A percentile compares a stretch with the other conserved stretches of the same genome.
Conservation (phyloP, 2,888 invertebrate species). For the Pollenia griseotomentosa region DNA sequence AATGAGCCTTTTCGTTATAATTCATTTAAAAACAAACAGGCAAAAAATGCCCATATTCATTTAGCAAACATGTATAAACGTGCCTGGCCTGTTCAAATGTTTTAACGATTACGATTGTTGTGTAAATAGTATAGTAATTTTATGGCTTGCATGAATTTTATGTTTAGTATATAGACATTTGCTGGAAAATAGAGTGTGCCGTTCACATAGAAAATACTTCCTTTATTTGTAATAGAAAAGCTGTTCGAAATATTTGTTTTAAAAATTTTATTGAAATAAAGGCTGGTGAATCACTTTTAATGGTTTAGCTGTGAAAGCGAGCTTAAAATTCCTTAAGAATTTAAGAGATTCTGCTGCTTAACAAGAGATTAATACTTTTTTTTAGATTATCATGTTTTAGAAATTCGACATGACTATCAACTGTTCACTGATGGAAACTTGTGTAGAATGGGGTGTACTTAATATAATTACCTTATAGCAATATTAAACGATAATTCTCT, state of each 20-base stretch:
- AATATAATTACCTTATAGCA: no score
- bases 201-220: no score
- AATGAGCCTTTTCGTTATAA: constrained; percentile 7
- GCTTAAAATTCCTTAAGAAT: no score
- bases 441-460: no score
- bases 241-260: background rate
- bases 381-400: no score
- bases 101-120: constrained; percentile 10
- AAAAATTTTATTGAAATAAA: background rate
- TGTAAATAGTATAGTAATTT: constrained; percentile 9
- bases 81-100: constrained; percentile 1
- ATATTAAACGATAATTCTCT: background rate
- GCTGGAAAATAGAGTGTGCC: background rate
- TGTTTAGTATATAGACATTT: background rate
- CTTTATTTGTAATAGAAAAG: background rate
- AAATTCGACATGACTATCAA: no score
- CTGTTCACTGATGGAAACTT: no score
- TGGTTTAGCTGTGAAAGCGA: no score
- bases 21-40: background rate
- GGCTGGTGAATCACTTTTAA: no score
- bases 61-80: background rate
- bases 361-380: no score
- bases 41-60: background rate
- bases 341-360: no score
- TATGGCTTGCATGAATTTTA: background rate